These are phyloP conservation scores for Hirtodrosophila histrioides DNA, from an alignment of 2,888 invertebrate species.

Conservation along the genomic window DNA sequence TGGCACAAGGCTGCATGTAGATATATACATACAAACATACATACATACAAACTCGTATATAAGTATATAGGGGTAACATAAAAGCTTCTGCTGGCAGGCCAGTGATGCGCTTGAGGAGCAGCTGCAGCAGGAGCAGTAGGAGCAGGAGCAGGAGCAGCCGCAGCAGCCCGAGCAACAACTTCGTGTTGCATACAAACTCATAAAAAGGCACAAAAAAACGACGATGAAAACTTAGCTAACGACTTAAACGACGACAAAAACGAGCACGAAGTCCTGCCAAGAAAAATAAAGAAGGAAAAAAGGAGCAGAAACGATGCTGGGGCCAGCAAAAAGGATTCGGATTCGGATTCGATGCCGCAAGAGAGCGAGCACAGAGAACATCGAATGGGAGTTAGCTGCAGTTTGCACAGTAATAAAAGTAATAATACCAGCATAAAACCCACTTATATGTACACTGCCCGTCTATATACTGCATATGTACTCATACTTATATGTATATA, in stretches of 20 bases:
- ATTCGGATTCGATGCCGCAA: constrained; percentile 4
- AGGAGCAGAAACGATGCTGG: constrained; percentile 23
- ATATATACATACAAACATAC: background rate
- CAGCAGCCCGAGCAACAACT: constrained; percentile 29
- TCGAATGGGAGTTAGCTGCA: constrained; percentile 55
- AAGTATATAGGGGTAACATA: constrained; percentile 12
- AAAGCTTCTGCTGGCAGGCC: constrained; percentile 26
- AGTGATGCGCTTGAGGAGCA: constrained; percentile 42
- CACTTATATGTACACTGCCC: constrained; percentile 18
- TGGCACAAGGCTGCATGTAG: constrained; percentile 53
- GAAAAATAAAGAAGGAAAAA: constrained; percentile 4
- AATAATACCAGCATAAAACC: constrained; percentile 51
- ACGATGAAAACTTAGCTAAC: constrained; percentile 70
- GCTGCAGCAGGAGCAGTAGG: constrained; percentile 51
- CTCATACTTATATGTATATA: background rate
- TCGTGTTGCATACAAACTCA: constrained; percentile 67
- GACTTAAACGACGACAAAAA: constrained; percentile 66
- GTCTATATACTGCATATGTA: constrained; percentile 5
- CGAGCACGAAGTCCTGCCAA: constrained; percentile 39
- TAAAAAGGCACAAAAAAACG: constrained; percentile 70
- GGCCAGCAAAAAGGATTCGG: constrained; percentile 35
- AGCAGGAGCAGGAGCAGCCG: constrained; percentile 15
- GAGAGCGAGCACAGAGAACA: constrained; percentile 17
- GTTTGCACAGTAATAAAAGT: constrained; percentile 76
- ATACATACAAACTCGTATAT: background rate